Base-by-base conservation (phyloP, 2,113 vertebrate genomes). In the Numida meleagris region DNA sequence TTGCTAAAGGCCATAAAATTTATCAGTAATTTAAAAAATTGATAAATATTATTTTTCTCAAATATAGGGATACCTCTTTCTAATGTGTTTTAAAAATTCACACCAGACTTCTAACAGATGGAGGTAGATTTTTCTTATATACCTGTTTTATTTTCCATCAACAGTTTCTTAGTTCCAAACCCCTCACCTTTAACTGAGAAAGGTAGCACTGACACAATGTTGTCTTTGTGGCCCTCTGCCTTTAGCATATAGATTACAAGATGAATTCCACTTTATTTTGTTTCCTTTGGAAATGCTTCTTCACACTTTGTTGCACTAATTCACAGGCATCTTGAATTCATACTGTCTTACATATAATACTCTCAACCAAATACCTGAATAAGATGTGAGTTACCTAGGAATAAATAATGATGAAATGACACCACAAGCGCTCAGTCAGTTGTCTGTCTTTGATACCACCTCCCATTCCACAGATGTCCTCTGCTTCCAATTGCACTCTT, bases 351-450 rank as follows among this genome's bases (percentile, higher is more conserved):
- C 89, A 88, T 78, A 42, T 36, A 85, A 74, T 84, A 91, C 48
- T 91, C 67, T 91, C 38, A 68, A 38, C 12, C 18, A 0, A 94
- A 92, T 78, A 89, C 80, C 77, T 91, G 92, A 91, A 89, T 90
- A 94, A 86, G 53, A 88, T 57, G 84, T 36, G 70, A 90, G 68
- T 75, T 90, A 50, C 68, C 29, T 59, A 55, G 76, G 90, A 95
- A 95, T 87, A 94, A 96, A 90, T 93, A 94, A 94, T 87, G 89
- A 89, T 86, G 88, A 94, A 94, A 90, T 50, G 90, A 94, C 62
- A 93, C 94, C 88, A 82, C 42, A 79, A 88, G 50, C 3, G 4
- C 65, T 88, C 82, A 51, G 72, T 81, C 83, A 73, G 10, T 86
- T 81, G 55, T 42, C 51, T 86, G 73, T 84, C 86, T 86, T 89